Evolutionary conservation across 1,140 invertebrate genomes (phyloP).

Genomic region (Eriosoma lanigerum): DNA sequence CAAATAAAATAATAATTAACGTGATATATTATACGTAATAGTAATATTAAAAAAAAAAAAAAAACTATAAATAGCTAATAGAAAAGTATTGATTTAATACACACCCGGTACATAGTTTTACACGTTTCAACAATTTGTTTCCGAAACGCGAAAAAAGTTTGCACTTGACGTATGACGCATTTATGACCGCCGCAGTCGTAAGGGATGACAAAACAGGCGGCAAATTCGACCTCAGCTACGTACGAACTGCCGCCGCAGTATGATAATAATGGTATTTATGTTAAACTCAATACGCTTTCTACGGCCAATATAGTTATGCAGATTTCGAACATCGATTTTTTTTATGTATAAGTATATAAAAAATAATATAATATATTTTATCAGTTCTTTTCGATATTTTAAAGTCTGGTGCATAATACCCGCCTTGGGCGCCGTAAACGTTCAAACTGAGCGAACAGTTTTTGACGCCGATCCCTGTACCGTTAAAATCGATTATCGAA

Average conservation of each 20-base stretch:
- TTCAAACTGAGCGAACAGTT: background rate
- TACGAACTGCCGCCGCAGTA: background rate
- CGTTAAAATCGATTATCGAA: too few relatives aligned
- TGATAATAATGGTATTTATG: too few relatives aligned
- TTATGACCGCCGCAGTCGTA: background rate
- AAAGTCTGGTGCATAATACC: background rate
- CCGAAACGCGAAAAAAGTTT: conserved; percentile 19
- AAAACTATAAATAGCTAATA: background rate
- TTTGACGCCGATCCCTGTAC: background rate
- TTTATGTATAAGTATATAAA: too few relatives aligned
- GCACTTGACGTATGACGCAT: background rate
- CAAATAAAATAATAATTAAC: too few relatives aligned
- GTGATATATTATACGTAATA: too few relatives aligned
- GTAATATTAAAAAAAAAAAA: too few relatives aligned
- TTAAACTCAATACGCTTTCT: background rate
- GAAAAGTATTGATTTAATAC: background rate
- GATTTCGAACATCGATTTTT: background rate
- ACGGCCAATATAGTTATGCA: conserved; percentile 9
- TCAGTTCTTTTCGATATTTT: background rate
- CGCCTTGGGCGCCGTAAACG: too few relatives aligned
- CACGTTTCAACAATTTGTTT: background rate
- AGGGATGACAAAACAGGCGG: background rate
- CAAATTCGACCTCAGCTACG: conserved; percentile 12
- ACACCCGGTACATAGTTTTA: background rate
- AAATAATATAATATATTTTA: too few relatives aligned